Evolutionary conservation across 2,113 vertebrate genomes (phyloP).

Genomic region (Grammomys surdaster): DNA sequence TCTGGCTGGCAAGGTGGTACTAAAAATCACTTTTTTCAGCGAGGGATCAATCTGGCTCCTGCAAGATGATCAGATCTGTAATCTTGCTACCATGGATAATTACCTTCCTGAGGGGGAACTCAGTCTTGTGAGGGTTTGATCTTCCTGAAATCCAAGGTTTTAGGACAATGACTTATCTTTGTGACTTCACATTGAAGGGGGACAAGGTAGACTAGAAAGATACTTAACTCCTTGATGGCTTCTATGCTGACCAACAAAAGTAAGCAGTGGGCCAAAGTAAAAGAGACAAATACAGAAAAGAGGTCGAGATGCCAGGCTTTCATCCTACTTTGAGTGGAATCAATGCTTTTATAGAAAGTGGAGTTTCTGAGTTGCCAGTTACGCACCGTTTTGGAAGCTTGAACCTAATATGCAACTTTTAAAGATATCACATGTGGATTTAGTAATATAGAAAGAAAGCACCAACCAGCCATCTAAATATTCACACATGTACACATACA

Average conservation of each 20-base stretch:
- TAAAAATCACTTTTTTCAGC: neutral
- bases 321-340: neutral
- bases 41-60: neutral
- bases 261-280: neutral
- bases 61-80: neutral
- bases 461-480: neutral
- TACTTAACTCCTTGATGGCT: neutral
- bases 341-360: neutral
- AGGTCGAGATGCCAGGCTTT: no score
- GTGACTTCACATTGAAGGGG: neutral
- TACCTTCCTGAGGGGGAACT: neutral
- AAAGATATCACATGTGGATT: conserved; percentile 32
- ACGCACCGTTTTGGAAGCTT: neutral
- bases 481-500: neutral
- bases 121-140: neutral
- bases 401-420: neutral
- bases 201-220: neutral
- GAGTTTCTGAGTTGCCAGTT: neutral
- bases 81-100: neutral
- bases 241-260: no score
- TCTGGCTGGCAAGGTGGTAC: neutral
- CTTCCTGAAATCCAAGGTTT: neutral
- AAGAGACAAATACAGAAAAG: neutral
- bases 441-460: conserved; percentile 9
- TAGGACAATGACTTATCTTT: neutral